Evolutionary conservation across 37 sponge, comb jelly and placozoan genomes (phyloP).

Genomic region (Aplysina aerophoba): DNA sequence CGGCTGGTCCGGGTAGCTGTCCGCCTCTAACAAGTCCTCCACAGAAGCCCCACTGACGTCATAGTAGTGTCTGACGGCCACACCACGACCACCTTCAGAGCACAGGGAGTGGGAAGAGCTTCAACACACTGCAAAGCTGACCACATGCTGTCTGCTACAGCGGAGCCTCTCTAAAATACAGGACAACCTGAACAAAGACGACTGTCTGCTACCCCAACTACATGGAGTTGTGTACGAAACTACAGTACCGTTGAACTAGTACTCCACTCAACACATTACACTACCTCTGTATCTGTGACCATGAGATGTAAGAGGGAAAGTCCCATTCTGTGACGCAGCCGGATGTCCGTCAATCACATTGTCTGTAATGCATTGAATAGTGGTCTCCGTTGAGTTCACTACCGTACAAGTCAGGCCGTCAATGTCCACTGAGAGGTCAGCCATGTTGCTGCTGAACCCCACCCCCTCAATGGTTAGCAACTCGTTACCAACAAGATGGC

Average conservation of each 20-base stretch:
- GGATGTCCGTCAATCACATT: neutral
- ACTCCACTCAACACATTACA: neutral
- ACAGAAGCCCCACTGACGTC: neutral
- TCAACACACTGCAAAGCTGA: too few species aligned
- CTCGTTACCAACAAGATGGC: neutral
- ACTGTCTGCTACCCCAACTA: too few species aligned
- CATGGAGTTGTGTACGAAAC: too few species aligned
- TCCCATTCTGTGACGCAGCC: neutral
- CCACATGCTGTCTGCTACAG: too few species aligned
- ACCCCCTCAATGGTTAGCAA: neutral
- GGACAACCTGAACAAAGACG: too few species aligned
- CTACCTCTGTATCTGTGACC: neutral
- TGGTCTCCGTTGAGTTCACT: neutral
- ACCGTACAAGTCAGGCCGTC: neutral
- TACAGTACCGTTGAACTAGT: too few species aligned
- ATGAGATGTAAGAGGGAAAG: neutral
- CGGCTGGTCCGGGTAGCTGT: neutral
- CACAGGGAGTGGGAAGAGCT: too few species aligned
- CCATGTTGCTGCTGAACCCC: conserved; percentile 1
- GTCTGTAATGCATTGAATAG: neutral
- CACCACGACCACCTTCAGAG: neutral
- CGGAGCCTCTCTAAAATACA: too few species aligned
- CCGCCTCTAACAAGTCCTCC: neutral
- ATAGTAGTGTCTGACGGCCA: neutral
- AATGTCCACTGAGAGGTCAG: neutral